These are phyloP conservation scores for Deroptyus accipitrinus DNA, from an alignment of 2,113 vertebrate genomes.

Conservation along the genomic window DNA sequence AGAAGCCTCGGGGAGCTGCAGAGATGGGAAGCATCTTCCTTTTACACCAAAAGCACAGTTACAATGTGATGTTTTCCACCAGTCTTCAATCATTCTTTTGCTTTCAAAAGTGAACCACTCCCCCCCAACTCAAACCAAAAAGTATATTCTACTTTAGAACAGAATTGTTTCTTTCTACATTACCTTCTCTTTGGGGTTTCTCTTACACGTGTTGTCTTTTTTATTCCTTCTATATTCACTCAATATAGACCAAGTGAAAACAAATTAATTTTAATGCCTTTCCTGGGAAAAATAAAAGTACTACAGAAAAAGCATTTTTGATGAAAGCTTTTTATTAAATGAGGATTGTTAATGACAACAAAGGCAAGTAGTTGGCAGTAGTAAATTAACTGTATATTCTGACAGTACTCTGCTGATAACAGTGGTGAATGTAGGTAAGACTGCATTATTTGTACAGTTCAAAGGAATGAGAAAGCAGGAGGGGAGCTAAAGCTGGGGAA, in stretches of 20 bases:
- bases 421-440: neutral
- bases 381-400: constrained; percentile 20
- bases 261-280: constrained; percentile 50
- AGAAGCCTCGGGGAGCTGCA: neutral
- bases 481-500: neutral
- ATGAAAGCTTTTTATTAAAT: constrained; percentile 55
- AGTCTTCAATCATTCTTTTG: neutral
- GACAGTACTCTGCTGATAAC: neutral
- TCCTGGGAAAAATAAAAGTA: constrained; percentile 54
- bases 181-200: constrained; percentile 32
- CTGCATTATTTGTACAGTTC: constrained; percentile 5
- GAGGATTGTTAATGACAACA: constrained; percentile 46
- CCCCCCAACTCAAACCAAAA: neutral
- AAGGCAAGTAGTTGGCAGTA: constrained; percentile 3
- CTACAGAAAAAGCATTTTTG: constrained; percentile 25
- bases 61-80: neutral
- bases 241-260: constrained; percentile 6
- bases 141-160: neutral
- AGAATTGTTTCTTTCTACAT: constrained; percentile 1
- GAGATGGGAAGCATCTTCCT: neutral
- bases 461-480: constrained; percentile 21
- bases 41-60: neutral
- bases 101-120: neutral
- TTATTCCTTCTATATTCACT: constrained; percentile 9
- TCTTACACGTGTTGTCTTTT: constrained; percentile 14